Evolutionary conservation across 2,888 invertebrate species (phyloP), one percentile per base, ranked within the genome.

Genomic region (Coleophora deauratella): DNA sequence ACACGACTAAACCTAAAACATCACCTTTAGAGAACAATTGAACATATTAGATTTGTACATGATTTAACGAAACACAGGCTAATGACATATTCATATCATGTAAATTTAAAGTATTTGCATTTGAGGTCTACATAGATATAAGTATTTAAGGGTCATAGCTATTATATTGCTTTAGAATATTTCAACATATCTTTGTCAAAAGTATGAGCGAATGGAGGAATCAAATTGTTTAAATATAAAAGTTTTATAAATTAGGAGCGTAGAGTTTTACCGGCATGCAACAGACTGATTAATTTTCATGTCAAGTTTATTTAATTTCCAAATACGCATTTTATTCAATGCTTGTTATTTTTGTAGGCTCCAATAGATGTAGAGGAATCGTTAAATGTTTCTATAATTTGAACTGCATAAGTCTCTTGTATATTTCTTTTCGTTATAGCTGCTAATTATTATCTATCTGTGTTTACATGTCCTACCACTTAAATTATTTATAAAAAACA

Each of bases 21-120:
- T n/a, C n/a, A n/a, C n/a, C n/a, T n/a, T n/a, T n/a, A n/a, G n/a
- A n/a, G n/a, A n/a, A n/a, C n/a, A n/a, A n/a, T n/a, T n/a, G n/a
- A n/a, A n/a, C n/a, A 60, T 72, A 72, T 71, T 70, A 66, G 66
- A 66, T 68, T 69, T 62, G 62, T 64, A 55, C 61, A 61, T 70
- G 70, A 76, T 78, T 66, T 61, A 66, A 61, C 69, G 68, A 76
- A 76, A 78, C 79, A 76, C 79, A 80, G 73, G 78, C 80, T 75
- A 81, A 79, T 77, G 79, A 81, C 81, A 79, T 81, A 82, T 82
- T 84, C 85, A 85, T 85, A 85, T 85, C 85, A 84, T 82, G 84
- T 85, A 84, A 81, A 84, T 79, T 81, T 71, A 74, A 81, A 84
- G 81, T 85, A 82, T 82, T 82, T 84, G 85, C 85, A 85, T 84